Conservation (phyloP, 2,797 vertebrate species). For the Eulemur albifrons region DNA sequence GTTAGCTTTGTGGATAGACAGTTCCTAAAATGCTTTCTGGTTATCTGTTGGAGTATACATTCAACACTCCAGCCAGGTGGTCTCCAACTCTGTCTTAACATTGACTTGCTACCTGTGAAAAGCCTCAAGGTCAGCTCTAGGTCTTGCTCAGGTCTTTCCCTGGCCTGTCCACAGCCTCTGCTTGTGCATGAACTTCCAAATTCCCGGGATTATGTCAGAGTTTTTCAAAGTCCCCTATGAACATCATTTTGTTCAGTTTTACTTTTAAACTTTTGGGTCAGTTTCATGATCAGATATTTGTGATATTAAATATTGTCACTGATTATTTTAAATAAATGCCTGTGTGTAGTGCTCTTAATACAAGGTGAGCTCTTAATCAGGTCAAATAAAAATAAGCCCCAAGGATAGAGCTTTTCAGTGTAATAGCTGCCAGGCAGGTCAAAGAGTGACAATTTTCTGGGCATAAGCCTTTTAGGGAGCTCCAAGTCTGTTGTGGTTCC, state of each 20-base stretch:
- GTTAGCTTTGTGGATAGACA: background rate
- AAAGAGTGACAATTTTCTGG: background rate
- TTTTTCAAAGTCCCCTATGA: background rate
- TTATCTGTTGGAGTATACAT: background rate
- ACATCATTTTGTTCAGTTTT: background rate
- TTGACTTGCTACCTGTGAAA: background rate
- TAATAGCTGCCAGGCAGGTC: background rate
- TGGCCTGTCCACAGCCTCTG: background rate
- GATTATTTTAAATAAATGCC: background rate
- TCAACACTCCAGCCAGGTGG: background rate
- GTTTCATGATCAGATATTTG: background rate
- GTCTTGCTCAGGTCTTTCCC: background rate
- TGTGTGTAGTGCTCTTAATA: background rate
- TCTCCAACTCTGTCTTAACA: background rate
- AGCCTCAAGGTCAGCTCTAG: background rate
- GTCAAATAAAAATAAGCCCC: background rate
- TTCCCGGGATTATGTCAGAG: background rate
- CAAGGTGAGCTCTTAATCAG: background rate
- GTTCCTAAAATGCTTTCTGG: background rate
- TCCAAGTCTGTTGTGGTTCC: background rate
- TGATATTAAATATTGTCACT: background rate
- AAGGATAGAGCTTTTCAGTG: background rate
- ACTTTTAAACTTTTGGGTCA: background rate
- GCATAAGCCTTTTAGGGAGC: background rate
- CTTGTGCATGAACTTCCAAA: background rate